These are phyloP conservation scores for Rhizoglyphus robini DNA, from an alignment of 1,140 invertebrate species.

Conservation along the genomic window DNA sequence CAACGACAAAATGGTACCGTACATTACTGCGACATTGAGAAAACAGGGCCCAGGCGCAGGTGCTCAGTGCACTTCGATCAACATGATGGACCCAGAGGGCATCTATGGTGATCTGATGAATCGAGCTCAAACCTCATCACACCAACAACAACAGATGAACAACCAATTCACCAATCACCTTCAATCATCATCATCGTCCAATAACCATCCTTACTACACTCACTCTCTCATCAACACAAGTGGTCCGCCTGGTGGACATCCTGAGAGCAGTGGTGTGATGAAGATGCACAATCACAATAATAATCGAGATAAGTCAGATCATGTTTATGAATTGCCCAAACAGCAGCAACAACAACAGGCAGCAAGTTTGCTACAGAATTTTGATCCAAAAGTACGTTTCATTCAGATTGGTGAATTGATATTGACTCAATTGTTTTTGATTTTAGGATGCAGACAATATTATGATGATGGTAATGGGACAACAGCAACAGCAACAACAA, in stretches of 20 bases:
- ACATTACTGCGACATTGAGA: not conserved
- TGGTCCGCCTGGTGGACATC: not conserved
- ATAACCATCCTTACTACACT: conserved; percentile 10
- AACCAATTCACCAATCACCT: not conserved
- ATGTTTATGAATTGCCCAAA: conserved; percentile 7
- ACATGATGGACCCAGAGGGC: not conserved
- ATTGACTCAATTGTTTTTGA: not conserved
- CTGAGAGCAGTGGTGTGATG: not conserved
- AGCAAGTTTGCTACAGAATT: not conserved
- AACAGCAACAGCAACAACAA: conserved; percentile 10
- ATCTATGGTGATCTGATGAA: not conserved
- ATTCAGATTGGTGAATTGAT: not conserved
- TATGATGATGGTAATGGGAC: not conserved
- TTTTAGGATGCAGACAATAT: conserved; percentile 3
- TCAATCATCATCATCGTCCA: not conserved
- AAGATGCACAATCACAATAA: not conserved
- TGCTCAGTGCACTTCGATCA: not conserved
- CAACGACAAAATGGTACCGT: not conserved
- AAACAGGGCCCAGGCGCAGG: not conserved
- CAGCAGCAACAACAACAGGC: conserved; percentile 6
- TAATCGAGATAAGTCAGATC: not conserved
- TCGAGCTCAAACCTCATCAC: not conserved
- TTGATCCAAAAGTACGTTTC: not conserved
- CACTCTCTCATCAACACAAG: not conserved
- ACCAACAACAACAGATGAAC: not conserved